Evolutionary conservation across 2,888 invertebrate genomes (phyloP).

Genomic region (Sphecodes monilicornis): DNA sequence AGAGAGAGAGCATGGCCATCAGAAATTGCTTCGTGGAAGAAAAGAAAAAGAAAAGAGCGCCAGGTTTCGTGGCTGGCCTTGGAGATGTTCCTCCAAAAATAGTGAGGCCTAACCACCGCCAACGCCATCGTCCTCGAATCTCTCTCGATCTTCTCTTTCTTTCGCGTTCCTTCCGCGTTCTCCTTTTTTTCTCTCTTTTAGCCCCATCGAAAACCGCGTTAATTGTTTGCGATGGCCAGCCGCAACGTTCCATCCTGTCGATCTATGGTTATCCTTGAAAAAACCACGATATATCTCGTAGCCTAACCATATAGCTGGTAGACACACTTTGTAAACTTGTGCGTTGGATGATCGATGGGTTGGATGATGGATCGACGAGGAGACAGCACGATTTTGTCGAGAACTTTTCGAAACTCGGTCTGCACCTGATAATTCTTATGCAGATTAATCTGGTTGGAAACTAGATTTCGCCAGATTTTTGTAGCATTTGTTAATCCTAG

Average conservation of each 20-base stretch:
- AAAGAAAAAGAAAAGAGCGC: not conserved
- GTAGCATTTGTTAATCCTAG: not conserved
- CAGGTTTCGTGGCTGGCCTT: constrained; percentile 63
- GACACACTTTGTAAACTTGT: not conserved
- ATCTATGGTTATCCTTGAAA: not conserved
- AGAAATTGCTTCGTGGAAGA: constrained; percentile 14
- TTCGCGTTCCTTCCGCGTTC: constrained; percentile 35
- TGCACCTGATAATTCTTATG: not conserved
- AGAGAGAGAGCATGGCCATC: constrained; percentile 4
- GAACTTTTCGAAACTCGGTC: not conserved
- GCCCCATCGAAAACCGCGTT: constrained; percentile 32
- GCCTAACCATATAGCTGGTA: not conserved
- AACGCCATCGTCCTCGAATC: constrained; percentile 10
- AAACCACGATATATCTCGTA: not conserved
- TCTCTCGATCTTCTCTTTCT: constrained; percentile 12
- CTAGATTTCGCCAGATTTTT: not conserved
- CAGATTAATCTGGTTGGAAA: not conserved
- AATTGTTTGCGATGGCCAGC: constrained; percentile 45
- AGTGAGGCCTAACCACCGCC: constrained; percentile 50
- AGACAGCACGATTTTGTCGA: not conserved
- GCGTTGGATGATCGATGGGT: not conserved
- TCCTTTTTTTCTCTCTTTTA: constrained; percentile 21
- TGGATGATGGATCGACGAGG: not conserved
- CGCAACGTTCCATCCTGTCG: not conserved
- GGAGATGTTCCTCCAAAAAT: constrained; percentile 74